Evolutionary conservation across 1,140 invertebrate species (phyloP).

Genomic region (Venturia canescens): DNA sequence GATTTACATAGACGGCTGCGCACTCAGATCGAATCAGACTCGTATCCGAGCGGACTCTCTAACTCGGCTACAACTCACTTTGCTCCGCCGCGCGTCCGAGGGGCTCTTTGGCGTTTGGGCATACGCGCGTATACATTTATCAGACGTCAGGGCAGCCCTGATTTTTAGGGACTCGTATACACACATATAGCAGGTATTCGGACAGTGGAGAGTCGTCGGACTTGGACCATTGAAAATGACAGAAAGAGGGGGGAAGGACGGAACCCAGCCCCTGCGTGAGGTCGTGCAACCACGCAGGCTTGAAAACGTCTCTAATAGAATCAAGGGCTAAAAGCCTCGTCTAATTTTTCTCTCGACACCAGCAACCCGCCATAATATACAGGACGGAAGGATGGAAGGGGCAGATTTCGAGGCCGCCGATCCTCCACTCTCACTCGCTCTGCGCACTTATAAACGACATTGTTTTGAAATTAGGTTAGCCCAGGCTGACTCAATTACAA

Average conservation of each 20-base stretch:
- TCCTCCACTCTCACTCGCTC: background rate
- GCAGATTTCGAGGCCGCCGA: slow-evolving; percentile 41
- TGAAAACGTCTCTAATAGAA: slow-evolving; percentile 68
- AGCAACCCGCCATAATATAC: slow-evolving; percentile 35
- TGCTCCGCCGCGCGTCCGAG: background rate
- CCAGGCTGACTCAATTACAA: slow-evolving; percentile 59
- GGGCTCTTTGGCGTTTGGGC: background rate
- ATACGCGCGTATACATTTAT: background rate
- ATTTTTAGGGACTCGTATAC: background rate
- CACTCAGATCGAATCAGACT: slow-evolving; percentile 31
- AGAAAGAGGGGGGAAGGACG: slow-evolving; percentile 43
- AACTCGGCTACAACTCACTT: slow-evolving; percentile 19
- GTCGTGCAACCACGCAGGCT: slow-evolving; percentile 63
- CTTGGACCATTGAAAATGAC: slow-evolving; percentile 62
- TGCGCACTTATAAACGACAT: slow-evolving; percentile 60
- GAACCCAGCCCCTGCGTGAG: slow-evolving; percentile 55
- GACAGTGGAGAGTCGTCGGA: background rate
- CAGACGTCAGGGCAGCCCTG: background rate
- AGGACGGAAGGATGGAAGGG: background rate
- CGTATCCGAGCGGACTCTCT: slow-evolving; percentile 7
- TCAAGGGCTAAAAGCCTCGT: slow-evolving; percentile 70
- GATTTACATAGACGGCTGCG: background rate
- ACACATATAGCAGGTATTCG: background rate
- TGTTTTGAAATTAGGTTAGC: slow-evolving; percentile 71
- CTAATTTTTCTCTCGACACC: slow-evolving; percentile 64